Percentiles rank a stretch among this genome's conserved stretches.
These are phyloP conservation scores for Spheniscus humboldti DNA, from an alignment of 2,797 vertebrate species.

Conservation along the genomic window DNA sequence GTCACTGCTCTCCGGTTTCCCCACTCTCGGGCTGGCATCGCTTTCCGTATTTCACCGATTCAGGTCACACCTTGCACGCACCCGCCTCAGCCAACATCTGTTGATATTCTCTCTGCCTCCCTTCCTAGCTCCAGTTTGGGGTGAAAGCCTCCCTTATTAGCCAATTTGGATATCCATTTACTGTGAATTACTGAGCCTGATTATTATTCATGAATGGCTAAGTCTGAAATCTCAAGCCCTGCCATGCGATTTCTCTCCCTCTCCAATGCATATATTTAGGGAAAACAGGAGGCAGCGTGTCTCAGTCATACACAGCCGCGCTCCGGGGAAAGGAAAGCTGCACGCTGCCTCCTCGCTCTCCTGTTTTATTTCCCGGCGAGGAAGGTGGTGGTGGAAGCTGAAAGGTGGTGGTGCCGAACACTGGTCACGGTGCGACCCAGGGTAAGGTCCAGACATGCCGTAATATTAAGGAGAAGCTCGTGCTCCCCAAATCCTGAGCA, in stretches of 20 bases:
- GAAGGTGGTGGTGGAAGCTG: background rate
- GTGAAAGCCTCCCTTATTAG: constrained; percentile 77
- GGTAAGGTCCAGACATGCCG: background rate
- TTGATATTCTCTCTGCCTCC: constrained; percentile 28
- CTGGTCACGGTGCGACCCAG: accelerated
- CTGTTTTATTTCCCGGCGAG: background rate
- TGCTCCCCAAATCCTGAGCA: background rate
- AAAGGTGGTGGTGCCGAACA: background rate
- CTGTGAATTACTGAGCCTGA: constrained; percentile 75
- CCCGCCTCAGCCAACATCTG: background rate
- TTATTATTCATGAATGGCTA: constrained; percentile 75
- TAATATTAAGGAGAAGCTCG: background rate
- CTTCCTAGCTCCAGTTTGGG: constrained; percentile 67
- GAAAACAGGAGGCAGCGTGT: background rate
- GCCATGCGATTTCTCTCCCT: constrained; percentile 51
- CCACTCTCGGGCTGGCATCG: background rate
- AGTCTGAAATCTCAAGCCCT: constrained; percentile 60
- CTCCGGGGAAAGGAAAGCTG: background rate
- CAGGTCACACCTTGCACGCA: constrained; percentile 40
- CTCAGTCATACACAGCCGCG: background rate
- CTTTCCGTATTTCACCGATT: background rate
- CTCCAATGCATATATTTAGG: constrained; percentile 20
- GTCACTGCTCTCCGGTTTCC: accelerated
- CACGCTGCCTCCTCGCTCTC: background rate
- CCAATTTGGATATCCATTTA: constrained; percentile 75